Evolutionary conservation across 2,113 vertebrate genomes (phyloP).

Genomic region (Tragelaphus buxtoni): DNA sequence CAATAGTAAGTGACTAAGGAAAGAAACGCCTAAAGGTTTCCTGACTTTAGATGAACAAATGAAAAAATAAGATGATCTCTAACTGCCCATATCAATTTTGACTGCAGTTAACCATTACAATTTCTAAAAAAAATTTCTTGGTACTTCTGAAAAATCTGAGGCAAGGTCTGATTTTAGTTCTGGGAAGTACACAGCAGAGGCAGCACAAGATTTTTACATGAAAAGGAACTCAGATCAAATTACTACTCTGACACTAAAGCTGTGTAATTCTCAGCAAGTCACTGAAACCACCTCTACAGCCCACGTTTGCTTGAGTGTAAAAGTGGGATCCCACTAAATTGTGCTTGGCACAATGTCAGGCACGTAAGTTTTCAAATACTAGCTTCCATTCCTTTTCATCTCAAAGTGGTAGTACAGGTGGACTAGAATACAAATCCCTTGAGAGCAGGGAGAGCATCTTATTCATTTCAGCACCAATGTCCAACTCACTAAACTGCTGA

Average conservation of each 20-base stretch:
- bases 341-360: background rate
- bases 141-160: background rate
- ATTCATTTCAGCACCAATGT: conserved; percentile 33
- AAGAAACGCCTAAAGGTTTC: conserved; percentile 22
- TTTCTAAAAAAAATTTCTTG: conserved; percentile 37
- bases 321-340: conserved; percentile 3
- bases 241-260: background rate
- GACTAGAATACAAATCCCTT: background rate
- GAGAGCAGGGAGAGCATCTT: background rate
- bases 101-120: conserved; percentile 13
- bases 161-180: conserved; percentile 8
- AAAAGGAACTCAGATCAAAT: background rate
- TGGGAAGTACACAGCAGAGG: background rate
- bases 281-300: background rate
- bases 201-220: background rate
- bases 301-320: background rate
- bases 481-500: background rate
- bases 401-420: background rate
- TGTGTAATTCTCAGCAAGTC: background rate
- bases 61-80: background rate
- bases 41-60: background rate
- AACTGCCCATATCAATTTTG: background rate
- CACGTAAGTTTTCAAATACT: background rate
- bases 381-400: background rate
- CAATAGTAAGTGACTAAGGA: background rate